Evolutionary conservation across 2,888 invertebrate genomes (phyloP).

Genomic region (Andrena dorsata): DNA sequence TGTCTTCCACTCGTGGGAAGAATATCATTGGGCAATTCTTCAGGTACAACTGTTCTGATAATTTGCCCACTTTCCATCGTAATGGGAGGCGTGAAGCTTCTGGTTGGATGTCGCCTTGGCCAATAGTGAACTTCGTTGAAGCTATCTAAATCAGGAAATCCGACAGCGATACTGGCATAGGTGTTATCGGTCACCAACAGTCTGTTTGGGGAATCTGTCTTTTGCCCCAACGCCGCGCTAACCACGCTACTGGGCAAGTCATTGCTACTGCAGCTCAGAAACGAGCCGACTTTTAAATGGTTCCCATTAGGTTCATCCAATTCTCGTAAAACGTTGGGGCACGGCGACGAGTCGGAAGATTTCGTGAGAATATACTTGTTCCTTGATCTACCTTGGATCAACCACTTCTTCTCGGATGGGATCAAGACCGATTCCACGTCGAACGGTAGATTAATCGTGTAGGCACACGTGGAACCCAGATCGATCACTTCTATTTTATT

Average conservation of each 20-base stretch:
- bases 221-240: constrained; percentile 82
- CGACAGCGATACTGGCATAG: constrained; percentile 85
- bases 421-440: constrained; percentile 79
- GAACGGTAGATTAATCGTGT: constrained; percentile 81
- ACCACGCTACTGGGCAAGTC: constrained; percentile 74
- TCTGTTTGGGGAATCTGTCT: constrained; percentile 85
- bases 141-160: constrained; percentile 86
- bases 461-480: constrained; percentile 75
- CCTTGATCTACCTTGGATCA: constrained; percentile 79
- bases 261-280: constrained; percentile 63
- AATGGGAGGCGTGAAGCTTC: constrained; percentile 71
- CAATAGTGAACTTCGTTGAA: constrained; percentile 82
- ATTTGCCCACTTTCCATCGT: constrained; percentile 78
- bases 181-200: constrained; percentile 82
- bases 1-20: constrained; percentile 63
- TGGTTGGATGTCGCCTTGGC: constrained; percentile 75
- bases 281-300: constrained; percentile 61
- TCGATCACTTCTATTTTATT: constrained; percentile 81
- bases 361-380: constrained; percentile 77
- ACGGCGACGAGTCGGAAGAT: constrained; percentile 69
- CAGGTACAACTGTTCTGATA: constrained; percentile 74
- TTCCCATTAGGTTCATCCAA: constrained; percentile 69
- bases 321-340: constrained; percentile 80
- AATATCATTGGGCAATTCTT: constrained; percentile 74
- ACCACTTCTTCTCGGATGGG: constrained; percentile 80